Evolutionary conservation across 2,797 vertebrate genomes (phyloP).

Genomic region (Pangasius larnaudii): DNA sequence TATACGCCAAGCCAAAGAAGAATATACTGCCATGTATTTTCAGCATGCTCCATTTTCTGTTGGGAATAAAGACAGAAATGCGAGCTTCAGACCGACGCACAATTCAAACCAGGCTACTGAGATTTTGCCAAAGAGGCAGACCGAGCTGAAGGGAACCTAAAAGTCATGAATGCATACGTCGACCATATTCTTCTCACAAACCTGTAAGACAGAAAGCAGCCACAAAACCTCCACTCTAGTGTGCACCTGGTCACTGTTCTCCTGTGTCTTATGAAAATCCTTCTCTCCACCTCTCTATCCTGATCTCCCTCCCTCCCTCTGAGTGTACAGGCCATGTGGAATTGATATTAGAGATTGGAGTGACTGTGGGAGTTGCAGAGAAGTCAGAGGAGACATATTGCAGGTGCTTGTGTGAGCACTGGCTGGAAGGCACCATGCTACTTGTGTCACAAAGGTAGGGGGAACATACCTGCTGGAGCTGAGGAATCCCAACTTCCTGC

Average conservation of each 20-base stretch:
- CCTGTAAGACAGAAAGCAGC: conserved; percentile 47
- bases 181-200: conserved; percentile 26
- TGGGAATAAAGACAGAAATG: conserved; percentile 55
- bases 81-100: conserved; percentile 56
- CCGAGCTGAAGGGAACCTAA: conserved; percentile 13
- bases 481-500: conserved; percentile 89
- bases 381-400: conserved; percentile 50
- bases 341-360: conserved; percentile 78
- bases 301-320: conserved; percentile 58
- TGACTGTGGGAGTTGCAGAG: conserved; percentile 61
- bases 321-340: conserved; percentile 81
- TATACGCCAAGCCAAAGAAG: not conserved
- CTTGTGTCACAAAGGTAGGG: conserved; percentile 3
- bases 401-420: conserved; percentile 58
- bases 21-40: conserved; percentile 10
- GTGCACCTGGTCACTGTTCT: conserved; percentile 57
- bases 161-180: conserved; percentile 13
- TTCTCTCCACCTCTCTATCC: conserved; percentile 46
- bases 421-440: conserved; percentile 48
- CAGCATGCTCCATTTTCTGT: not conserved
- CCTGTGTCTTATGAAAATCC: conserved; percentile 56
- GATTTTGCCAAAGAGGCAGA: conserved; percentile 24
- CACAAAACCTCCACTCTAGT: conserved; percentile 30
- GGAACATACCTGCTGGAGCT: conserved; percentile 88
- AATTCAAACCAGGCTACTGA: conserved; percentile 49